Percentiles rank a stretch among this genome's conserved stretches.
Conservation (phyloP, 2,113 vertebrate species). For the Tragulus kanchil region DNA sequence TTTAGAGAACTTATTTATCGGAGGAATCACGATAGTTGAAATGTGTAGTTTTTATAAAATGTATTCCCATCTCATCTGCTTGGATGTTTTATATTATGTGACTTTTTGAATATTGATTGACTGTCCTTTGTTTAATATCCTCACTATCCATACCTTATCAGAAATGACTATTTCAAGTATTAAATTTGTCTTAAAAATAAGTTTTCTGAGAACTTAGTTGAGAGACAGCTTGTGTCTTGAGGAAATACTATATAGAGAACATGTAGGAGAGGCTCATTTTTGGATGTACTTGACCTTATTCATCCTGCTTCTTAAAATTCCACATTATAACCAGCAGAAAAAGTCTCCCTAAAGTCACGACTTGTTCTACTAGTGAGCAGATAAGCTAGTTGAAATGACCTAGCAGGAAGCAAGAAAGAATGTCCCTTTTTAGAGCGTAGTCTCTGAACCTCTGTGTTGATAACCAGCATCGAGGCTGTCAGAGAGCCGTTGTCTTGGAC, state of each 20-base stretch:
- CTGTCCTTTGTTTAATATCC: neutral
- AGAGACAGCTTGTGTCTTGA: neutral
- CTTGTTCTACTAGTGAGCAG: neutral
- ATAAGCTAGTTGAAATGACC: neutral
- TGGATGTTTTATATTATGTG: neutral
- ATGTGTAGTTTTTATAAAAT: neutral
- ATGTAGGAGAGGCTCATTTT: neutral
- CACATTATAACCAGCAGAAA: neutral
- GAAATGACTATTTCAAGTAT: neutral
- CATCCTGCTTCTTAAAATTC: neutral
- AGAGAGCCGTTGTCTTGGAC: neutral
- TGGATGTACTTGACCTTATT: neutral
- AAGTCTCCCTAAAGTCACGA: neutral
- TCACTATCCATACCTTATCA: neutral
- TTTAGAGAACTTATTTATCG: neutral
- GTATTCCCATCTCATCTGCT: neutral
- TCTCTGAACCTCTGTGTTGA: neutral
- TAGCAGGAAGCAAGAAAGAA: neutral
- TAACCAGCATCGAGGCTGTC: neutral
- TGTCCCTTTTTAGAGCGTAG: neutral
- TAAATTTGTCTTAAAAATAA: neutral
- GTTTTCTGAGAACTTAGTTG: neutral
- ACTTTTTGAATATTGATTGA: neutral
- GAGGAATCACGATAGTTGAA: constrained; percentile 33
- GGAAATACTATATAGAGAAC: neutral